A percentile compares a stretch with the other conserved stretches of the same genome.
Conservation (phyloP, 30 jellyfish, hydroid and myxozoan genomes). For the Turritopsis dohrnii region DNA sequence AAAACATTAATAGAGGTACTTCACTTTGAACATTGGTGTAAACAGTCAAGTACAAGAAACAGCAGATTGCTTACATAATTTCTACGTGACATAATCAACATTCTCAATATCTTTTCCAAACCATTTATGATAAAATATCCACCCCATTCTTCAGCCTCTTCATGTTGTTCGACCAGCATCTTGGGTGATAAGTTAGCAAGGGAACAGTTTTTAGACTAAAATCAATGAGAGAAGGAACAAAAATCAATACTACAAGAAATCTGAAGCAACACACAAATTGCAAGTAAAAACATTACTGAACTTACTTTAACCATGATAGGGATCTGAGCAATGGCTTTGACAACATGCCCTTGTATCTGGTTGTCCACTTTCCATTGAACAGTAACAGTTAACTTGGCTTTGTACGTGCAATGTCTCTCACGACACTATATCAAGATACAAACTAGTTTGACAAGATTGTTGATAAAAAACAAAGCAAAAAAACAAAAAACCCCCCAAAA, state of each 20-base stretch:
- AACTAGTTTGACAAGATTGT: no score
- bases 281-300: not conserved
- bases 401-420: slow-evolving; percentile 77
- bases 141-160: slow-evolving; percentile 96
- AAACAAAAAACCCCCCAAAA: no score
- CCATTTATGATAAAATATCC: slow-evolving; percentile 95
- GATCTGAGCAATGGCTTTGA: slow-evolving; percentile 59
- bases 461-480: no score
- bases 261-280: not conserved
- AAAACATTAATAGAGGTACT: not conserved
- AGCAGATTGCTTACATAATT: slow-evolving; percentile 60
- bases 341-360: slow-evolving; percentile 47
- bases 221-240: not conserved
- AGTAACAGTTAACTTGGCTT: slow-evolving; percentile 63
- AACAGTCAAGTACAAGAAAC: not conserved
- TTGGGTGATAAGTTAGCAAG: slow-evolving; percentile 64
- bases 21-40: no score
- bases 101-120: slow-evolving; percentile 74
- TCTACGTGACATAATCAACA: slow-evolving; percentile 86
- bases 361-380: slow-evolving; percentile 62
- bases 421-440: slow-evolving; percentile 50
- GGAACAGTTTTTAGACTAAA: slow-evolving; percentile 84
- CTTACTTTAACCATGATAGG: slow-evolving; percentile 96
- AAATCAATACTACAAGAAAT: no score
- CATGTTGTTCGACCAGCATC: slow-evolving; percentile 67